phyloP scores from a whole-genome alignment of 2,797 vertebrate species.

The Peromyscus melanophrys region DNA sequence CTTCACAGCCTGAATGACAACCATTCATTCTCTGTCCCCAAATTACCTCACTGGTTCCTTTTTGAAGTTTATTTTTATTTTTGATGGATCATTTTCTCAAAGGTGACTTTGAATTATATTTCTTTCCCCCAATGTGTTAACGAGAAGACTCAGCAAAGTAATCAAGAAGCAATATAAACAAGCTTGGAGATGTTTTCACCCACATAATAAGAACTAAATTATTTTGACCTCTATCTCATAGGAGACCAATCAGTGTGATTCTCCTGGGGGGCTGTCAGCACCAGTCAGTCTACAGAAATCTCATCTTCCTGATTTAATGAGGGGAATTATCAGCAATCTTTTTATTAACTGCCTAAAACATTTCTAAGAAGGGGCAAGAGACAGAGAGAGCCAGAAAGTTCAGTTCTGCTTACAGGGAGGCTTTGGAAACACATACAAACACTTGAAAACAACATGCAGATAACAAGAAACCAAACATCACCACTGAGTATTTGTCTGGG shows the following conservation, averaged over 20 bases:
- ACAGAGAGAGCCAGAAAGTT: neutral
- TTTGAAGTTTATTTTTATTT: constrained; percentile 65
- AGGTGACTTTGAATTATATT: constrained; percentile 73
- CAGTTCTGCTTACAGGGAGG: neutral
- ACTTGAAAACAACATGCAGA: neutral
- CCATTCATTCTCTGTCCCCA: neutral
- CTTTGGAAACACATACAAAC: neutral
- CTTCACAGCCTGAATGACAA: neutral
- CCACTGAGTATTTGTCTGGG: neutral
- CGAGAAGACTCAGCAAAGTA: constrained; percentile 50
- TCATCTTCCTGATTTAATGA: constrained; percentile 65
- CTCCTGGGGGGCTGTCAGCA: constrained; percentile 61
- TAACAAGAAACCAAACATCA: neutral
- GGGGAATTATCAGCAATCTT: constrained; percentile 70
- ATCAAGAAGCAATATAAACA: constrained; percentile 74
- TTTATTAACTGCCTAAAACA: constrained; percentile 66
- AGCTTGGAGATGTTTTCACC: constrained; percentile 72
- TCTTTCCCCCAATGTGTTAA: constrained; percentile 58
- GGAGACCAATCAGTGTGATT: constrained; percentile 29
- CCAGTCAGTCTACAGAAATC: constrained; percentile 22
- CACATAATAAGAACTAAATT: constrained; percentile 73
- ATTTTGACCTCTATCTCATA: constrained; percentile 65
- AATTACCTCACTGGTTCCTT: constrained; percentile 9
- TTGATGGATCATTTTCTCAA: constrained; percentile 64
- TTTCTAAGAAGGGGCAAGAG: neutral